Conservation (phyloP, 2,113 vertebrate species). For the Macroglossus sobrinus region DNA sequence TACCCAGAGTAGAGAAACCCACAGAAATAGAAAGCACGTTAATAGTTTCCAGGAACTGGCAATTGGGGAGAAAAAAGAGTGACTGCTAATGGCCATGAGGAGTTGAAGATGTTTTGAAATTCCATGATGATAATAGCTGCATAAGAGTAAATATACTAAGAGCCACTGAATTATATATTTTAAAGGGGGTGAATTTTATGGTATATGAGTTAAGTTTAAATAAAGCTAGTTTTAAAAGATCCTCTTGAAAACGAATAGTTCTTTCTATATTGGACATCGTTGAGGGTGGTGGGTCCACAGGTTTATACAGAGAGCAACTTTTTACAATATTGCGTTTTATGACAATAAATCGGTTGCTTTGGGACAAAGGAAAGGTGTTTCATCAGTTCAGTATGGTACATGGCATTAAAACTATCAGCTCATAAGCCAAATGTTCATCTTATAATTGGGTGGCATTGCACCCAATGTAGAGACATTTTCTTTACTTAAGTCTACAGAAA, state of each 20-base stretch:
- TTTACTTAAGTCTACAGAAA: constrained; percentile 24
- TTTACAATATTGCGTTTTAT: neutral
- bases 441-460: neutral
- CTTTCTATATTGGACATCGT: neutral
- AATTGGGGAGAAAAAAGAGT: neutral
- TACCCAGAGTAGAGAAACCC: neutral
- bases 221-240: neutral
- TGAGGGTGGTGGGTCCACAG: neutral
- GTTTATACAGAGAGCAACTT: neutral
- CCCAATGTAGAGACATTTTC: neutral
- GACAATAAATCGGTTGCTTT: neutral
- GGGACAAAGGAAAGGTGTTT: neutral
- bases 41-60: neutral
- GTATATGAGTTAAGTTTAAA: neutral
- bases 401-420: neutral
- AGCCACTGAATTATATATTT: neutral
- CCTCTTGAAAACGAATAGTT: neutral
- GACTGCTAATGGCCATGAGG: fast-evolving
- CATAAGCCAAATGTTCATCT: neutral
- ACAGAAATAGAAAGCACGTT: neutral
- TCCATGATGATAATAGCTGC: neutral
- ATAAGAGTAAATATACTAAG: neutral
- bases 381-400: neutral
- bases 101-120: neutral
- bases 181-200: neutral